phyloP scores from a whole-genome alignment of 1,140 invertebrate species.

The Drosophila asahinai region DNA sequence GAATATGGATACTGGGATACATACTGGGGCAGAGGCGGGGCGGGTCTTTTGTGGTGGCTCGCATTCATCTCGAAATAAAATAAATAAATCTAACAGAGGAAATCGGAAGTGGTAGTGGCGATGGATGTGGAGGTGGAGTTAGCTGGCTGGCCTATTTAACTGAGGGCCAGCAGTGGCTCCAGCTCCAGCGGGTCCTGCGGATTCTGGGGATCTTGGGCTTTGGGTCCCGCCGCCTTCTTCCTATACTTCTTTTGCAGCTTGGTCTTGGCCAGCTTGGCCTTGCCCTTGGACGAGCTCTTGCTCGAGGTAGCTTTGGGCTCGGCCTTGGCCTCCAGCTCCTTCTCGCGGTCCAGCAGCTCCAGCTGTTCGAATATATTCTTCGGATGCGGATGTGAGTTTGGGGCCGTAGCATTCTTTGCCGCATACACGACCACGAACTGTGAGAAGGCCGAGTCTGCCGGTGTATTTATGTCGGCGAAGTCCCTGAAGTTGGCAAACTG shows the following conservation, averaged over 20 bases:
- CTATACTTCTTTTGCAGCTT: conserved; percentile 87
- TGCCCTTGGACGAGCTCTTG: conserved; percentile 88
- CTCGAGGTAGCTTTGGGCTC: conserved; percentile 61
- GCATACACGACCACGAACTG: conserved; percentile 93
- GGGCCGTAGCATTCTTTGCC: conserved; percentile 88
- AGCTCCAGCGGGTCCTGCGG: conserved; percentile 65
- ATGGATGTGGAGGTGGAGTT: neutral
- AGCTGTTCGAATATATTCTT: conserved; percentile 93
- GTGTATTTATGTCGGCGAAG: conserved; percentile 94
- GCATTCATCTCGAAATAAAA: conserved; percentile 51
- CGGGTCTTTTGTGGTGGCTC: conserved; percentile 18
- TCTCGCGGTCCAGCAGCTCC: conserved; percentile 89
- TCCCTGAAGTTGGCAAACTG: conserved; percentile 95
- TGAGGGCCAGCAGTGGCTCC: conserved; percentile 89
- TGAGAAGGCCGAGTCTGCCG: conserved; percentile 92
- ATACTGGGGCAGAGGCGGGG: neutral
- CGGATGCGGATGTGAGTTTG: conserved; percentile 87
- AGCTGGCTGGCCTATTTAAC: conserved; percentile 84
- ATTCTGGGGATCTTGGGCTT: conserved; percentile 65
- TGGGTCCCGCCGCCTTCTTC: conserved; percentile 86
- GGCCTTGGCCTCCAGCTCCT: conserved; percentile 77
- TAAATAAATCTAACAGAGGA: conserved; percentile 54
- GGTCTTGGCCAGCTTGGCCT: conserved; percentile 87
- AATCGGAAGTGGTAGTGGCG: conserved; percentile 18
- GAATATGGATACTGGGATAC: neutral